phyloP scores from a whole-genome alignment of 1,140 invertebrate genomes.

The Pemphigus obesinymphae region DNA sequence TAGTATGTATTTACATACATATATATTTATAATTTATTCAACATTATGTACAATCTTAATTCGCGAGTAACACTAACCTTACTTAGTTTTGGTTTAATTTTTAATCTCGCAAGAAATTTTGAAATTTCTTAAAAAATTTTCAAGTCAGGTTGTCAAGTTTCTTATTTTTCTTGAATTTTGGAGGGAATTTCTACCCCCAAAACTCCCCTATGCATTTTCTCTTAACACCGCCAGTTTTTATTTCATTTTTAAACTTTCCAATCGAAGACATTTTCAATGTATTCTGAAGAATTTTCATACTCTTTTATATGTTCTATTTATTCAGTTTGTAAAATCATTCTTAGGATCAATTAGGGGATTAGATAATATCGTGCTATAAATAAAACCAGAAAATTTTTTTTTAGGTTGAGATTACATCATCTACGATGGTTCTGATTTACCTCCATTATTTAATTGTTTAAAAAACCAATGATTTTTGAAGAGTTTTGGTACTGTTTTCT shows the following conservation, averaged over 20 bases:
- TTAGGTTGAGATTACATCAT: neutral
- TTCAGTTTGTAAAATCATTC: neutral
- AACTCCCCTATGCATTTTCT: too few species aligned
- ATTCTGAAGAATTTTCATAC: neutral
- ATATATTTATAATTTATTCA: too few species aligned
- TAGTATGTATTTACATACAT: too few species aligned
- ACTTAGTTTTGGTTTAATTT: too few species aligned
- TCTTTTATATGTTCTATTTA: neutral
- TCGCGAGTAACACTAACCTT: too few species aligned
- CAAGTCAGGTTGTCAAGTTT: too few species aligned
- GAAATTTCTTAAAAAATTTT: too few species aligned
- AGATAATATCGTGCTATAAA: neutral
- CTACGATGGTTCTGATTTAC: neutral
- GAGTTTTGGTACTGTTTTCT: neutral
- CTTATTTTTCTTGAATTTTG: too few species aligned
- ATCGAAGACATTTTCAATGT: neutral
- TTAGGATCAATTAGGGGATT: neutral
- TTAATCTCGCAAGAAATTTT: too few species aligned
- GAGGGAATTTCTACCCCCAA: too few species aligned
- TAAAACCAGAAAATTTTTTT: neutral
- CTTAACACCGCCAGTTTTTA: neutral
- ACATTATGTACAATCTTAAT: too few species aligned
- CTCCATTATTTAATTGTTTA: neutral
- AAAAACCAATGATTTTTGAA: neutral
- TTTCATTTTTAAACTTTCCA: neutral